Conservation (phyloP, 2,797 vertebrate species). For the Acanthurus tractus region DNA sequence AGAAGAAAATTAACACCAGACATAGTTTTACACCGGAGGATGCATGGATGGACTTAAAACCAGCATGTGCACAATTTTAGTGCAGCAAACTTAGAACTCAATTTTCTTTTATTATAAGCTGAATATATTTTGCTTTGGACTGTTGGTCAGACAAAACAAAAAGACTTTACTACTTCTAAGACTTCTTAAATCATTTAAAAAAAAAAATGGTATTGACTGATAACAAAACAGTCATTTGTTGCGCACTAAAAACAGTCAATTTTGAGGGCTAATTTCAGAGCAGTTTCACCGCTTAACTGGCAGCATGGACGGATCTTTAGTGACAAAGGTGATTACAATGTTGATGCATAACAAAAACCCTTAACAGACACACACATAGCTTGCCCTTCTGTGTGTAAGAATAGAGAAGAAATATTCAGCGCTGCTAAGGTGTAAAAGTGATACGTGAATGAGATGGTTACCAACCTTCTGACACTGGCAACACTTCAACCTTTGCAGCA, state of each 20-base stretch:
- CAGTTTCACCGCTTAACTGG: too few relatives aligned
- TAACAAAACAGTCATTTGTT: too few relatives aligned
- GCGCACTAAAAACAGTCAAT: too few relatives aligned
- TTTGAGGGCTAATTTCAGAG: too few relatives aligned
- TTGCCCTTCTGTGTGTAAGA: not conserved
- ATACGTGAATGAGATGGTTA: slow-evolving; percentile 16
- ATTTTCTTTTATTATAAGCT: not conserved
- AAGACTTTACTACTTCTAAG: not conserved
- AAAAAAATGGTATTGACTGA: not conserved
- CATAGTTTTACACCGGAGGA: not conserved
- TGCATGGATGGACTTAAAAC: not conserved
- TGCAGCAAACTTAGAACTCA: not conserved
- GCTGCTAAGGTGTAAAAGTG: not conserved
- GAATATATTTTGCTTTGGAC: not conserved
- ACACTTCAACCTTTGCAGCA: slow-evolving; percentile 14
- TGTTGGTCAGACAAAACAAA: not conserved
- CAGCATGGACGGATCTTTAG: slow-evolving; percentile 3
- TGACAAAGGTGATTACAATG: slow-evolving; percentile 1
- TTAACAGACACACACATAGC: not conserved
- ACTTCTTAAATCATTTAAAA: not conserved
- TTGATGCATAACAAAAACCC: not conserved
- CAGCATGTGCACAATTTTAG: not conserved
- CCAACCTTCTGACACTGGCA: slow-evolving; percentile 24
- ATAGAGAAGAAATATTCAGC: not conserved
- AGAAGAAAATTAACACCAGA: not conserved